Base-by-base conservation (phyloP, 1,140 invertebrate species). In the Triops cancriformis region DNA sequence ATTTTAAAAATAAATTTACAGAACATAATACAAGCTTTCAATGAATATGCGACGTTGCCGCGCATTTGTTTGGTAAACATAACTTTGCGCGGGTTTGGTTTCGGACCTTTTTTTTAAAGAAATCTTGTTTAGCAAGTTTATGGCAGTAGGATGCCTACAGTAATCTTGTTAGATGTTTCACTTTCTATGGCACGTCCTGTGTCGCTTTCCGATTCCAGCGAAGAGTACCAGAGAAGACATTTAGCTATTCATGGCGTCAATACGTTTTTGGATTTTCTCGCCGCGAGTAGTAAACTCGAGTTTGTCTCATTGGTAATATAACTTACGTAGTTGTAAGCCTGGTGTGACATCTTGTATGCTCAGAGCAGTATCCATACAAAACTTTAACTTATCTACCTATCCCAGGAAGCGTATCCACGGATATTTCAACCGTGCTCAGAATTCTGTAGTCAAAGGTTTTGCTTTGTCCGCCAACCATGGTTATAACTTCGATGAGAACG, bases 241-340 rank as follows among this genome's bases (percentile, higher is more conserved):
- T 87, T 97, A 78, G 95, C 94, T 10, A 84, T 92, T 45, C 89
- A 92, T 78, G 96, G 94, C 72, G 91, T 98, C 77, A 93, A 93
- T 83, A 87, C 89, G 72, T 88, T 98, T 79, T 85, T 98, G 42
- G 93, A 98, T 86, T 92, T 94, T 84, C 86, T 98, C 76, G 88
- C 90, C 81, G 82, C 87, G 1, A 90, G 95, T 83, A 92, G 91
- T 12, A 96, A 94, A 86, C 83, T 98, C 74, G 96, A 98, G 86
- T 96, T 96, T 86, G 91, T 94, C 11, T 88, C 95, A n/a, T 84
- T 98, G 85, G 92, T 97, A 85, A 86, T 83, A 82, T 45, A 1
- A 23, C 37, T 76, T 73, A 41, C 27, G 0, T 51, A 37, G 31
- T 37, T 37, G 73, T 75, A 64, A 74, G 72, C 42, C 45, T 72